A percentile compares a stretch with the other conserved stretches of the same genome.
These are phyloP conservation scores for Hylaeus anthracinus DNA, from an alignment of 1,140 invertebrate genomes.

Conservation along the genomic window DNA sequence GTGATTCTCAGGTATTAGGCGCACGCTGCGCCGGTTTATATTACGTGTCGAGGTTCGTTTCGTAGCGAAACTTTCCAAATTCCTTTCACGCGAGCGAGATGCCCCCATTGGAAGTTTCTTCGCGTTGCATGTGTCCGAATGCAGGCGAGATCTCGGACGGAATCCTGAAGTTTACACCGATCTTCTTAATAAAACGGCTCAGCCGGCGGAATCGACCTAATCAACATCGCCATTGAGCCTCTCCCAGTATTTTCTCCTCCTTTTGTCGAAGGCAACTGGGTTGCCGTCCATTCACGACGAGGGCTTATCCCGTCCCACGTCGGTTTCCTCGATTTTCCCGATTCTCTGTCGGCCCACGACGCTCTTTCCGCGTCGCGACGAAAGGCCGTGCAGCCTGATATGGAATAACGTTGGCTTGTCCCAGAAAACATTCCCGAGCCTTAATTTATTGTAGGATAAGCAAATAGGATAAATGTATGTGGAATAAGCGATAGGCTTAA, in stretches of 20 bases:
- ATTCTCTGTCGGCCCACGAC: conserved; percentile 31
- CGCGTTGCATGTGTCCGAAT: neutral
- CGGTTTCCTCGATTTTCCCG: conserved; percentile 7
- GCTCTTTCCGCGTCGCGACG: conserved; percentile 33
- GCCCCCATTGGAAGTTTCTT: neutral
- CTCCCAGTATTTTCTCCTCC: conserved; percentile 13
- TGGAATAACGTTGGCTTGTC: conserved; percentile 58
- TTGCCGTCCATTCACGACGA: conserved; percentile 30
- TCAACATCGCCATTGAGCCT: conserved; percentile 33
- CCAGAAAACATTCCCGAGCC: conserved; percentile 1
- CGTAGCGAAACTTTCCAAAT: too few species aligned
- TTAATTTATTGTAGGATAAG: too few species aligned
- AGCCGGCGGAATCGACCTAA: conserved; percentile 19
- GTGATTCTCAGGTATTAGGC: too few species aligned
- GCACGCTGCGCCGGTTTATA: too few species aligned
- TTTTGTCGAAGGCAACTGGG: conserved; percentile 31
- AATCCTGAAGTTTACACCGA: conserved; percentile 25
- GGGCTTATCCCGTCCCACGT: conserved; percentile 11
- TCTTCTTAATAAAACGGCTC: conserved; percentile 41
- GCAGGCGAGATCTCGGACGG: neutral
- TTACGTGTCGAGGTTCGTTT: too few species aligned
- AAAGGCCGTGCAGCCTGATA: conserved; percentile 60
- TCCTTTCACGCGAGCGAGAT: too few species aligned
- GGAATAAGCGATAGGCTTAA: too few species aligned
- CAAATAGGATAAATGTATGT: too few species aligned